Percentiles rank a stretch among this genome's conserved stretches.
Conservation (phyloP, 1,140 invertebrate genomes). For the Drosophila erecta region DNA sequence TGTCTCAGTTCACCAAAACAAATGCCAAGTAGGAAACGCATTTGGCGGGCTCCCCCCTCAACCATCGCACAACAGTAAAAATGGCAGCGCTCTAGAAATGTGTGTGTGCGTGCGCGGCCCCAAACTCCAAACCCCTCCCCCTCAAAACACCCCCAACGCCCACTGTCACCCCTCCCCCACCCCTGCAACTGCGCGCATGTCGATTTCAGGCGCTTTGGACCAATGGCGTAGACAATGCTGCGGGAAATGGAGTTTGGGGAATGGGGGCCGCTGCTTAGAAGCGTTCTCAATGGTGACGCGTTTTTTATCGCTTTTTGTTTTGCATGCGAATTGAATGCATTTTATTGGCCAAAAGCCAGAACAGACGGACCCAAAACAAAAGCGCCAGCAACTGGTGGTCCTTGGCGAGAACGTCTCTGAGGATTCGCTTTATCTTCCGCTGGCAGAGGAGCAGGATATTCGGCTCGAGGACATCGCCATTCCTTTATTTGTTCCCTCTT, state of each 20-base stretch:
- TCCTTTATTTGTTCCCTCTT: constrained; percentile 70
- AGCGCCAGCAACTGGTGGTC: constrained; percentile 46
- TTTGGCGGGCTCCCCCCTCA: constrained; percentile 23
- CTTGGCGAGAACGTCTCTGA: constrained; percentile 7
- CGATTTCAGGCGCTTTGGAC: constrained; percentile 64
- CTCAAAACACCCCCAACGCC: not conserved
- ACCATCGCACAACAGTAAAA: constrained; percentile 54
- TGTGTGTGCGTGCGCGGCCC: constrained; percentile 5
- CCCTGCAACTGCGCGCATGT: constrained; percentile 66
- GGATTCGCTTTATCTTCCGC: constrained; percentile 54
- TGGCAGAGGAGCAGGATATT: constrained; percentile 41
- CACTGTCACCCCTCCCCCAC: not conserved
- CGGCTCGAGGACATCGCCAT: constrained; percentile 23
- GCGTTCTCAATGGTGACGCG: constrained; percentile 76
- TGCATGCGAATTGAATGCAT: constrained; percentile 76
- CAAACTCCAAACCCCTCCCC: constrained; percentile 6
- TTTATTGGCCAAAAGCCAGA: constrained; percentile 75
- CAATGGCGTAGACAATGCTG: constrained; percentile 78
- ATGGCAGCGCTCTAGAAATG: constrained; percentile 64
- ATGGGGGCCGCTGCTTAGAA: constrained; percentile 66
- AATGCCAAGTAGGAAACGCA: constrained; percentile 47
- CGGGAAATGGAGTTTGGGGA: constrained; percentile 31
- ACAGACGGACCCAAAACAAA: constrained; percentile 56
- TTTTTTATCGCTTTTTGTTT: constrained; percentile 80
- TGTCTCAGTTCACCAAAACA: constrained; percentile 17